Base-by-base conservation (phyloP, 2,888 invertebrate genomes). In the Timandra comae region DNA sequence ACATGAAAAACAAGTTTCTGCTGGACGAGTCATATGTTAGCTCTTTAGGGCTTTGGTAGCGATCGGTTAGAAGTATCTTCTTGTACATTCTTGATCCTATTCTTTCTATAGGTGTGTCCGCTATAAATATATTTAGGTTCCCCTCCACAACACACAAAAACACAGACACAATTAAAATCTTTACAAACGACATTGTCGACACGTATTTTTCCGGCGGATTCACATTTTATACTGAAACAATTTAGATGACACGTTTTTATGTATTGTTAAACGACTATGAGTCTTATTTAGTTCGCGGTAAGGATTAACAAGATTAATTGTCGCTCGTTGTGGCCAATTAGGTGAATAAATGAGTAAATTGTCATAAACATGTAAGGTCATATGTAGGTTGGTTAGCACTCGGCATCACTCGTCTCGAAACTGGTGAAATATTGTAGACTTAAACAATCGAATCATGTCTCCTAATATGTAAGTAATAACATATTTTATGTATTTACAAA, bases 1-100 rank as follows among this genome's bases (percentile, higher is more conserved):
- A 78, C 74, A 78, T 78, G 41, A 84, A 84, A 37, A 63, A 82
- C 2, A 84, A 52, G 28, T 77, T 80, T 58, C 81, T 61, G 34
- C 67, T 78, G 1, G 72, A 56, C 0, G 81, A 80, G 37, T 84
- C 84, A 42, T 81, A 84, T 0, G 77, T 66, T 11, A 84, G 39
- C 27, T 84, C 84, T 33, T 70, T 81, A 0, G 78, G 77, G 5
- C 63, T 61, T 11, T 54, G 50, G 36, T 55, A 82, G 19, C 58
- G 31, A 25, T 75, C 55, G 1, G 80, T 76, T 0, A 82, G 42
- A 1, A 82, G 38, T 41, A 77, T 71, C 26, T 75, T 70, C 42
- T 70, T 81, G 41, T 82, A 82, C 2, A 76, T 34, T 30, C 76
- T 64, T 3, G 59, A 49, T 3, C 82, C 82, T 6, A 84, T 74